Evolutionary conservation across 2,797 vertebrate species (phyloP).

Genomic region (Rhabdomys pumilio): DNA sequence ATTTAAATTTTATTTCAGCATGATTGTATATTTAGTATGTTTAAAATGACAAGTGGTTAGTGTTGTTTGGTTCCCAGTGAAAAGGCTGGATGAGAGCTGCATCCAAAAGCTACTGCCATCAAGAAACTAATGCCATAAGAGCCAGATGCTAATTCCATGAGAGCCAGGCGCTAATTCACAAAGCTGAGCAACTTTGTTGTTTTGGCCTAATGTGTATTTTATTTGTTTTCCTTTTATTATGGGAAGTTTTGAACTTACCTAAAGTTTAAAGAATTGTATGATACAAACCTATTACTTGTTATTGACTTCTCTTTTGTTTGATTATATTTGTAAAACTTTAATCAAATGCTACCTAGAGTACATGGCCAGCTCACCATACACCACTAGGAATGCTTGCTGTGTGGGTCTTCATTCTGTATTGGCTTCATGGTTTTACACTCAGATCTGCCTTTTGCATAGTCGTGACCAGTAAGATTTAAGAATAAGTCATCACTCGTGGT

Average conservation of each 20-base stretch:
- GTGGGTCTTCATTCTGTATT: not conserved
- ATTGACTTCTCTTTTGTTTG: constrained; percentile 40
- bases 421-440: constrained; percentile 25
- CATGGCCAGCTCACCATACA: not conserved
- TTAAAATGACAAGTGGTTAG: not conserved
- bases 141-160: not conserved
- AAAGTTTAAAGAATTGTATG: not conserved
- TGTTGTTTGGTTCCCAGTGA: constrained; percentile 33
- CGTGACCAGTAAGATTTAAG: not conserved
- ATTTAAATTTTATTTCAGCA: constrained; percentile 33
- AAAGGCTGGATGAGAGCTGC: not conserved
- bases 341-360: not conserved
- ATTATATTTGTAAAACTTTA: not conserved
- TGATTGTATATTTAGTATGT: not conserved
- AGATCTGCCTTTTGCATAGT: constrained; percentile 7
- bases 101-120: not conserved
- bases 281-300: not conserved
- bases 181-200: constrained; percentile 19
- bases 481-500: not conserved
- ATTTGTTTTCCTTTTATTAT: not conserved
- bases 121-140: not conserved
- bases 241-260: constrained; percentile 53
- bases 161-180: not conserved
- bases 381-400: not conserved
- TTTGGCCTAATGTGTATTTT: constrained; percentile 30